A percentile compares a stretch with the other conserved stretches of the same genome.
These are phyloP conservation scores for Urocolius indicus DNA, from an alignment of 2,113 vertebrate genomes.

Conservation along the genomic window DNA sequence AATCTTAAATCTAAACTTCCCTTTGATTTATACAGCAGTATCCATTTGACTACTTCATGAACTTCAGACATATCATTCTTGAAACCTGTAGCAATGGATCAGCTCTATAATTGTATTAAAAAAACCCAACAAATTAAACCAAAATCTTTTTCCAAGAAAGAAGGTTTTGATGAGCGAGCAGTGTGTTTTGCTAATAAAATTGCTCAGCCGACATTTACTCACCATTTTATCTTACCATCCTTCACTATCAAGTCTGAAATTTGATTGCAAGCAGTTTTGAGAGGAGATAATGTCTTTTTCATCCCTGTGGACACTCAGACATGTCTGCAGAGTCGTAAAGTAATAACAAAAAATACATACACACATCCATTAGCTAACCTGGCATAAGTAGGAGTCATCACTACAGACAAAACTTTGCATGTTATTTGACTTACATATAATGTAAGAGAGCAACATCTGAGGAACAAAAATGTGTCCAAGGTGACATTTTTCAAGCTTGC, in stretches of 20 bases:
- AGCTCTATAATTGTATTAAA: not conserved
- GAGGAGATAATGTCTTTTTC: not conserved
- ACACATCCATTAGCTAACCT: conserved; percentile 4
- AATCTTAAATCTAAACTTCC: not conserved
- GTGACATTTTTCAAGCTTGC: not conserved
- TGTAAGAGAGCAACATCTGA: not conserved
- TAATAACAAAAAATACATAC: conserved; percentile 3
- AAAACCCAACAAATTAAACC: not conserved
- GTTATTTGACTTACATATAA: not conserved
- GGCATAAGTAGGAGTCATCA: not conserved
- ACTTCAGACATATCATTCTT: not conserved
- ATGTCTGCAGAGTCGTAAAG: not conserved
- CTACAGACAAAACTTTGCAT: not conserved
- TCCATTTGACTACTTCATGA: not conserved
- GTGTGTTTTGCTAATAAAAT: conserved; percentile 3
- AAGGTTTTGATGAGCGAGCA: not conserved
- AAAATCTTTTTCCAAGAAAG: not conserved
- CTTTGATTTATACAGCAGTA: not conserved
- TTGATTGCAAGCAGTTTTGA: conserved; percentile 7
- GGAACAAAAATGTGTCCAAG: not conserved
- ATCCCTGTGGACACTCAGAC: not conserved
- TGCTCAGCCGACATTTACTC: not conserved
- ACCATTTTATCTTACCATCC: not conserved
- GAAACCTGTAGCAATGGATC: not conserved
- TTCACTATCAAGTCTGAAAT: conserved; percentile 15